These are phyloP conservation scores for Pocillopora grandis DNA, from an alignment of 92 coral and sea anemone species.

Conservation along the genomic window DNA sequence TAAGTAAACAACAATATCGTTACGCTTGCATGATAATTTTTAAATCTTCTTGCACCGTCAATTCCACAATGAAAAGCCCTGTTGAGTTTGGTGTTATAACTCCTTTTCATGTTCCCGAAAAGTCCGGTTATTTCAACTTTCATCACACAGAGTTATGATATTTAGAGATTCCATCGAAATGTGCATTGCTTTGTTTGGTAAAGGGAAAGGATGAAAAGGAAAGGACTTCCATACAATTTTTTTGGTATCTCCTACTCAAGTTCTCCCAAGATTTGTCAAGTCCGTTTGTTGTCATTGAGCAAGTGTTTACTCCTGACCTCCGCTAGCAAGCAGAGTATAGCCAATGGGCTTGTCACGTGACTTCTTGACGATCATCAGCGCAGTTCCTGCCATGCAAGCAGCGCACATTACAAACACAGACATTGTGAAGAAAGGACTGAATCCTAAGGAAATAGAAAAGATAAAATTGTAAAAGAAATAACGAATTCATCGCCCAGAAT, in stretches of 20 bases:
- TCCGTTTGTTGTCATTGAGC: neutral
- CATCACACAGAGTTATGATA: no score
- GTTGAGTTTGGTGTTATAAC: no score
- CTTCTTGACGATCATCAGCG: neutral
- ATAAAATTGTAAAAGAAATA: neutral
- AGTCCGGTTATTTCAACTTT: no score
- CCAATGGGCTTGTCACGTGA: conserved; percentile 12
- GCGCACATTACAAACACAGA: neutral
- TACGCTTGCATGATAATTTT: no score
- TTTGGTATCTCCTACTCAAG: neutral
- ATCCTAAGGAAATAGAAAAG: neutral
- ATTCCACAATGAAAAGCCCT: no score
- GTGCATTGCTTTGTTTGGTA: no score
- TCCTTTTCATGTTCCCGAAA: no score
- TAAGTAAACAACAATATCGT: no score
- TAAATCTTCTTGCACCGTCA: no score
- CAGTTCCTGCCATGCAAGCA: conserved; percentile 1
- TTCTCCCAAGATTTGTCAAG: neutral
- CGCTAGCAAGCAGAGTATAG: neutral
- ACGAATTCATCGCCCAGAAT: no score
- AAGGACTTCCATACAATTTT: neutral
- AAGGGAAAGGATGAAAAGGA: no score
- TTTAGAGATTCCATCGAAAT: no score
- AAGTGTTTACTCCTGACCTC: neutral
- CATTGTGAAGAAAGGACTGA: conserved; percentile 3